Evolutionary conservation across 2,113 vertebrate genomes (phyloP).

Genomic region (Lamprologus callipterus): DNA sequence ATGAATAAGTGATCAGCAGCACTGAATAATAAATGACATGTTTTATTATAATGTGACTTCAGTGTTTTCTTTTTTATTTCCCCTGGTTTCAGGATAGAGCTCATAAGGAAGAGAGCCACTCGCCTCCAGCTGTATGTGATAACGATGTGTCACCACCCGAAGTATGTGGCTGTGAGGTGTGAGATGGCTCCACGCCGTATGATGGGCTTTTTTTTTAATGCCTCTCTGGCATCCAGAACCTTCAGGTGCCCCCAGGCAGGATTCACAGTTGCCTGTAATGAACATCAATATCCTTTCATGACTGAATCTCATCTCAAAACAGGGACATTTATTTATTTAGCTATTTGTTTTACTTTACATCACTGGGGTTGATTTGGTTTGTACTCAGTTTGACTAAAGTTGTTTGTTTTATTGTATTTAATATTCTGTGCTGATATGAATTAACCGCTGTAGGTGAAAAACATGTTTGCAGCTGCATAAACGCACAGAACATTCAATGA

Average conservation of each 20-base stretch:
- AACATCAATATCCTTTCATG: background rate
- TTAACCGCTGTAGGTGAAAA: background rate
- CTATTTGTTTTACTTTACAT: background rate
- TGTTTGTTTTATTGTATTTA: background rate
- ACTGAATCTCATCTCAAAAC: background rate
- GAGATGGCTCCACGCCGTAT: conserved; percentile 3
- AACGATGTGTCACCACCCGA: background rate
- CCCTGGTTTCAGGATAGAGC: background rate
- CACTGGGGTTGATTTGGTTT: background rate
- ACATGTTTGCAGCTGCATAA: background rate
- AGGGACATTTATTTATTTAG: background rate
- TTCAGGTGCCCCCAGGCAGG: background rate
- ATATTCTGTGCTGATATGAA: background rate
- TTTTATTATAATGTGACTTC: conserved; percentile 34
- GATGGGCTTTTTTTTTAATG: conserved; percentile 10
- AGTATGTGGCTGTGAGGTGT: conserved; percentile 39
- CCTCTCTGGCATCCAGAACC: background rate
- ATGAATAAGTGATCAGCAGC: conserved; percentile 53
- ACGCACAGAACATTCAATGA: background rate
- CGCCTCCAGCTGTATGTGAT: conserved; percentile 11
- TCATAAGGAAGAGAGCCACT: background rate
- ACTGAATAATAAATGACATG: conserved; percentile 61
- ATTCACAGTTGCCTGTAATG: background rate
- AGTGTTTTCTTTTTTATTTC: background rate
- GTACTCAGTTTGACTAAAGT: background rate